Evolutionary conservation across 2,113 vertebrate species (phyloP).

Genomic region (Mormoops blainvillei): DNA sequence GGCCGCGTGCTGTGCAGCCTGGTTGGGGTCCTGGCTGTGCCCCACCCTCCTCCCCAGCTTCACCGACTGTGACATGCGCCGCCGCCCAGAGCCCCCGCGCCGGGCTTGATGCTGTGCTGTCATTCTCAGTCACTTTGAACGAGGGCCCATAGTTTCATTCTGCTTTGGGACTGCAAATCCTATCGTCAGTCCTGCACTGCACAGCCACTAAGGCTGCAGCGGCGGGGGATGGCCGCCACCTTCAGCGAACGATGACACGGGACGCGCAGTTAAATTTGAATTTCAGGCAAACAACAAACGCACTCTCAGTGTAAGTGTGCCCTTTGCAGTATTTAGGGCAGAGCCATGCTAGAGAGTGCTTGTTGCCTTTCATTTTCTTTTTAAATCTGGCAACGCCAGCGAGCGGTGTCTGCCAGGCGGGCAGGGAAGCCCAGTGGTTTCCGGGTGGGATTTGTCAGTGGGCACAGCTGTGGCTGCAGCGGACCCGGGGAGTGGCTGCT

Average conservation of each 20-base stretch:
- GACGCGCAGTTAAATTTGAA: neutral
- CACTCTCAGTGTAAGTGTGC: neutral
- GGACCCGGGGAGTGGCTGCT: neutral
- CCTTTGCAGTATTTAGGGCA: neutral
- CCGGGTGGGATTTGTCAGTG: neutral
- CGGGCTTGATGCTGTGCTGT: too few species aligned
- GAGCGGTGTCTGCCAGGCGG: neutral
- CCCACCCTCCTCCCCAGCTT: neutral
- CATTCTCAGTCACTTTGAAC: neutral
- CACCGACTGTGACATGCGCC: neutral
- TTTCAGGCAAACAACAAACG: neutral
- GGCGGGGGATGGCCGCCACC: too few species aligned
- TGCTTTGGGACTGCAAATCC: neutral
- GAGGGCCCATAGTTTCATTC: neutral
- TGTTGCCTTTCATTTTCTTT: neutral
- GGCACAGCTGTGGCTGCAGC: neutral
- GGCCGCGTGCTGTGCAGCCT: too few species aligned
- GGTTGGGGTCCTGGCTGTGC: neutral
- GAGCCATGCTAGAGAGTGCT: too few species aligned
- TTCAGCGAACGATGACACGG: neutral
- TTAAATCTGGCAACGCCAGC: neutral
- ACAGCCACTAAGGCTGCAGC: rapidly evolving
- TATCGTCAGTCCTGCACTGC: neutral
- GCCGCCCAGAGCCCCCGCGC: too few species aligned
- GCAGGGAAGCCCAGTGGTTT: rapidly evolving